Percentiles rank a stretch among this genome's conserved stretches.
These are phyloP conservation scores for Lutjanus erythropterus DNA, from an alignment of 2,113 vertebrate species.

Conservation along the genomic window DNA sequence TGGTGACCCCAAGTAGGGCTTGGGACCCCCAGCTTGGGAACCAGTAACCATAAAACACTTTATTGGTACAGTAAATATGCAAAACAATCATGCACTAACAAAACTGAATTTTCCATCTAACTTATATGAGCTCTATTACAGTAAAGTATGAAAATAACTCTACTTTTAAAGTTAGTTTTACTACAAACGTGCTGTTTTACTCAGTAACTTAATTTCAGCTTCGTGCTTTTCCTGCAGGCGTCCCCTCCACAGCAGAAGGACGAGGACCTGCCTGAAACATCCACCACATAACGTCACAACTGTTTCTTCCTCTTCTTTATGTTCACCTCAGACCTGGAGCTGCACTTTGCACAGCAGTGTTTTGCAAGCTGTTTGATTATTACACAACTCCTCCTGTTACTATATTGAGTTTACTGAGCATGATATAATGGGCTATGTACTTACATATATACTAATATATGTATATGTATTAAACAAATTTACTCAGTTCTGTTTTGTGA, in stretches of 20 bases:
- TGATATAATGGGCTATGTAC: too few species aligned
- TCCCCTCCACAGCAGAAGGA: background rate
- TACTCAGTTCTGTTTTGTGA: too few species aligned
- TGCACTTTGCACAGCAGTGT: slow-evolving; percentile 35
- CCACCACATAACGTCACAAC: background rate
- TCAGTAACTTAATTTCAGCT: background rate
- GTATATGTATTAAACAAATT: too few species aligned
- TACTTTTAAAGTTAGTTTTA: background rate
- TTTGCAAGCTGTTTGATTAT: slow-evolving; percentile 23
- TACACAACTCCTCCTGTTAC: background rate
- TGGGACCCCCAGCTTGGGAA: too few species aligned
- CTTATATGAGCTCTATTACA: too few species aligned
- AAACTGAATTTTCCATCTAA: too few species aligned
- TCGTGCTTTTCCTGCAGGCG: background rate
- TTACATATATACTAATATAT: too few species aligned
- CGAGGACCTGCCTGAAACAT: background rate
- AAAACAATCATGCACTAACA: too few species aligned
- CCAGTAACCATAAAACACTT: too few species aligned
- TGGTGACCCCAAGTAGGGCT: too few species aligned
- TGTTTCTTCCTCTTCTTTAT: background rate
- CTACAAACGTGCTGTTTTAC: background rate
- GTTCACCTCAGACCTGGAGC: background rate
- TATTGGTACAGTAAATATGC: background rate
- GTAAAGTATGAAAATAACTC: too few species aligned
- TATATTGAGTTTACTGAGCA: too few species aligned